Evolutionary conservation across 2,888 invertebrate species (phyloP).

Genomic region (Netelia inedita): DNA sequence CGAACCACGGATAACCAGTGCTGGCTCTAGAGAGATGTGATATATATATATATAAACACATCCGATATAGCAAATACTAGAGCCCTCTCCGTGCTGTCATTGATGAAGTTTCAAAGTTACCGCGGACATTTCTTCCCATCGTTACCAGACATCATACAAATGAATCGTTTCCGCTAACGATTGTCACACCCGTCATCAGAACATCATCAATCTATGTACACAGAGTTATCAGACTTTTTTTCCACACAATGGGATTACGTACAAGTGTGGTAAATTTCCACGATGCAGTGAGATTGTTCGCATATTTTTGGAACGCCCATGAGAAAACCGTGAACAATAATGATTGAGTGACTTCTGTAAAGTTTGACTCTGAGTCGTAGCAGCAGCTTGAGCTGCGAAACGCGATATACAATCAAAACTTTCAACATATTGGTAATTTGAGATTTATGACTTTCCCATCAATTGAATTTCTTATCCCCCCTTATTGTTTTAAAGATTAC

Average conservation of each 20-base stretch:
- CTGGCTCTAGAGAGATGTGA: slow-evolving; percentile 15
- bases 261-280: background rate
- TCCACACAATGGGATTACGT: background rate
- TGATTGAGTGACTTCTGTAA: slow-evolving; percentile 8
- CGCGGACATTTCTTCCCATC: background rate
- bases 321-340: background rate
- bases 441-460: no score
- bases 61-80: slow-evolving; percentile 1
- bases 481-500: no score
- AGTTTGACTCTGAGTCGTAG: background rate
- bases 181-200: slow-evolving; percentile 29
- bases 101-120: slow-evolving; percentile 23
- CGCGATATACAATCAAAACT: background rate
- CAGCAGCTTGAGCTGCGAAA: background rate
- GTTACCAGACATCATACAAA: background rate
- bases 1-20: slow-evolving; percentile 20
- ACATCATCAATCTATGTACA: background rate
- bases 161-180: slow-evolving; percentile 8
- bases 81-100: background rate
- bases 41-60: slow-evolving; percentile 4
- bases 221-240: background rate
- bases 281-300: background rate
- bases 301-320: background rate
- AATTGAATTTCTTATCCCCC: no score
- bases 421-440: no score